A percentile compares a stretch with the other conserved stretches of the same genome.
Evolutionary conservation across 2,888 invertebrate species (phyloP).

Genomic region (Nomada goodeniana): DNA sequence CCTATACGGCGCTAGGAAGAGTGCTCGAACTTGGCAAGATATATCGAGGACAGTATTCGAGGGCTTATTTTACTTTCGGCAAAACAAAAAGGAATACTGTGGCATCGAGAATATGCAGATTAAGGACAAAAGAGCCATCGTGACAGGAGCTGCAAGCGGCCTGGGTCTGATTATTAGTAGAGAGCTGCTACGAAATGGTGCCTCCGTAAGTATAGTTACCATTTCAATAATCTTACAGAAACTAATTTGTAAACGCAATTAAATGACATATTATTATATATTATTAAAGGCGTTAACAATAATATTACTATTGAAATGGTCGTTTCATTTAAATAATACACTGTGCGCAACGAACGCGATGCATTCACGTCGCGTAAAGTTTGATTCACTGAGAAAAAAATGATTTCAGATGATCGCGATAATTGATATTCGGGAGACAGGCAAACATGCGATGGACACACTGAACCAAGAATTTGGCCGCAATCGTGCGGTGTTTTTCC

Average conservation of each 20-base stretch:
- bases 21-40: too few relatives aligned
- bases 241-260: background rate
- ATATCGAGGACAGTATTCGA: background rate
- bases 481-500: constrained; percentile 75
- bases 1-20: too few relatives aligned
- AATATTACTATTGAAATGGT: too few relatives aligned
- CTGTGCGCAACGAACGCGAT: too few relatives aligned
- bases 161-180: constrained; percentile 76
- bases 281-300: too few relatives aligned
- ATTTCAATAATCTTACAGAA: background rate
- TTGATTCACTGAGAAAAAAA: background rate
- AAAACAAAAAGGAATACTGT: background rate
- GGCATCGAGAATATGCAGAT: constrained; percentile 76
- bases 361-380: too few relatives aligned
- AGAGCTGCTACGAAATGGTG: constrained; percentile 80
- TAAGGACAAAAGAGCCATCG: constrained; percentile 80
- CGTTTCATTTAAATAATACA: too few relatives aligned
- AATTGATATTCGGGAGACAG: constrained; percentile 74
- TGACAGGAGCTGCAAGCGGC: constrained; percentile 78
- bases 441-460: constrained; percentile 69
- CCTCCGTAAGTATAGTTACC: constrained; percentile 71
- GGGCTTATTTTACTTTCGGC: background rate
- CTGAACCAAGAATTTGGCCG: constrained; percentile 78
- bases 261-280: background rate
- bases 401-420: constrained; percentile 73